Evolutionary conservation across 2,888 invertebrate genomes (phyloP).

Genomic region (Lycophotia porphyrea): DNA sequence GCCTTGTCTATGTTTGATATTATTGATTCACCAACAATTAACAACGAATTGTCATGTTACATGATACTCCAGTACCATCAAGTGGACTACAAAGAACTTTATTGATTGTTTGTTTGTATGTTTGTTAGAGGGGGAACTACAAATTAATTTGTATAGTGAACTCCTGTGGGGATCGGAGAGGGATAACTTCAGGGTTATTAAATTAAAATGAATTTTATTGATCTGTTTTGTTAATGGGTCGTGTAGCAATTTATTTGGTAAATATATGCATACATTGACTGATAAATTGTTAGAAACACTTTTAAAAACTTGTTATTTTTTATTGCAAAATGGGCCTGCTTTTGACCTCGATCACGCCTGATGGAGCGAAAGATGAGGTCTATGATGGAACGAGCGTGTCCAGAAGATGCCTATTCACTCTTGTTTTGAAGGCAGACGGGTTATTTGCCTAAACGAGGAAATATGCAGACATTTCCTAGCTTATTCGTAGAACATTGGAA

Average conservation of each 20-base stretch:
- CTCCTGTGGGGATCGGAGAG: slow-evolving; percentile 18
- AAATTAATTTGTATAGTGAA: slow-evolving; percentile 50
- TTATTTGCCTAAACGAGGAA: too few relatives aligned
- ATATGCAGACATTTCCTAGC: not conserved
- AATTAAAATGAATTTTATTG: slow-evolving; percentile 52
- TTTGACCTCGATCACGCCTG: too few relatives aligned
- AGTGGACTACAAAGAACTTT: slow-evolving; percentile 52
- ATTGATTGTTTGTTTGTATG: slow-evolving; percentile 50
- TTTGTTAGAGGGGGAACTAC: slow-evolving; percentile 42
- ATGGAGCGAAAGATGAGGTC: too few relatives aligned
- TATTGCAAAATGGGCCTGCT: too few relatives aligned
- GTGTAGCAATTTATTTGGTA: not conserved
- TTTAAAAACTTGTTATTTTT: not conserved
- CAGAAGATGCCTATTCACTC: too few relatives aligned
- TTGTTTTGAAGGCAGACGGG: too few relatives aligned
- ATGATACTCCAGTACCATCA: slow-evolving; percentile 35
- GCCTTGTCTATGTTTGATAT: not conserved
- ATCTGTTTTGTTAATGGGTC: slow-evolving; percentile 35
- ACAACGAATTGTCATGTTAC: slow-evolving; percentile 24
- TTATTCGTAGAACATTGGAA: not conserved
- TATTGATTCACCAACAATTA: slow-evolving; percentile 17
- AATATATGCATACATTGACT: not conserved
- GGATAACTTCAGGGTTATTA: slow-evolving; percentile 44
- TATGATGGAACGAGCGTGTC: too few relatives aligned
- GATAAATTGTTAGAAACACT: not conserved